Evolutionary conservation across 1,140 invertebrate genomes (phyloP), one percentile per base, ranked within the genome.

Genomic region (Harpegnathos saltator): DNA sequence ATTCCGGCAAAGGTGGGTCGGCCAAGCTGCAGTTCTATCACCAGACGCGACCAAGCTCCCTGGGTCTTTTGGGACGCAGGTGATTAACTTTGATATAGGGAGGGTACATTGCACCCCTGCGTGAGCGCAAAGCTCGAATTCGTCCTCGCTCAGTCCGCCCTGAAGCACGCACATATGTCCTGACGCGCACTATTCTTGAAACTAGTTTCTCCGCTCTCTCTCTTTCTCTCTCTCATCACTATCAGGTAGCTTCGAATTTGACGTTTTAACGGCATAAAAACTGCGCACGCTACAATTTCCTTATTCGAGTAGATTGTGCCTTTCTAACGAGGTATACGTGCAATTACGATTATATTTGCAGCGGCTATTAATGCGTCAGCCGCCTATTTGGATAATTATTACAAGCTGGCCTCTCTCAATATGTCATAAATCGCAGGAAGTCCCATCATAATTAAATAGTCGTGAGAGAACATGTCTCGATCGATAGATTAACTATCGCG

Each of bases 81-180:
- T n/a, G n/a, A n/a, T n/a, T n/a, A n/a, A n/a, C n/a, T n/a, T n/a
- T n/a, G n/a, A n/a, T n/a, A n/a, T n/a, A n/a, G n/a, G n/a, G n/a
- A n/a, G n/a, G n/a, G n/a, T n/a, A n/a, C n/a, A n/a, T n/a, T n/a
- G n/a, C n/a, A n/a, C n/a, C n/a, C n/a, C n/a, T n/a, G n/a, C n/a
- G n/a, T n/a, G n/a, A n/a, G n/a, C n/a, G n/a, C n/a, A 63, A 63
- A 19, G 38, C 44, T 72, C 44, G 48, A 12, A 74, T 50, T 74
- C 24, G 15, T 72, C 1, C 1, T 72, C 52, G 1, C 15, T 68
- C 0, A 58, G 9, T 33, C 15, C 7, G 14, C 33, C 52, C 33
- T 58, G 29, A 15, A 63, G 5, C 29, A 33, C n/a, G n/a, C n/a
- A n/a, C n/a, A n/a, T n/a, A n/a, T n/a, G 14, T 58, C 52, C 33